Conservation (phyloP, 2,797 vertebrate genomes). For the Tapera naevia region DNA sequence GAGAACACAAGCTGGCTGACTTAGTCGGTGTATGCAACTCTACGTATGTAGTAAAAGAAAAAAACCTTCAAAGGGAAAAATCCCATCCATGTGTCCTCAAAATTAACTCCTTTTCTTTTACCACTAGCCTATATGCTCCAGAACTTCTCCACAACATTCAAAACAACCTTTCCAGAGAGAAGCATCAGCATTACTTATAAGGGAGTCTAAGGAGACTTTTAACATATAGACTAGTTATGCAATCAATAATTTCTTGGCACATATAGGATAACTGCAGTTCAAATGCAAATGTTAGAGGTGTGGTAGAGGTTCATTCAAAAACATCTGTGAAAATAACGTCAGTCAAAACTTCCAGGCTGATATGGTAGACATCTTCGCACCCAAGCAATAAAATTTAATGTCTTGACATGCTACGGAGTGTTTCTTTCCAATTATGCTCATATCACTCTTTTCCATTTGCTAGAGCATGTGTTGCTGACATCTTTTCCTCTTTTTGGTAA, state of each 20-base stretch:
- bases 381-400: neutral
- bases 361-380: neutral
- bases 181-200: neutral
- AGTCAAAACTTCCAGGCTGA: neutral
- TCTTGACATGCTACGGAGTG: neutral
- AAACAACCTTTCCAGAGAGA: neutral
- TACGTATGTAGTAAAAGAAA: neutral
- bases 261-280: neutral
- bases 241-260: neutral
- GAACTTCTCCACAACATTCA: neutral
- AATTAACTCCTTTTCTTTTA: neutral
- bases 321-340: neutral
- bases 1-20: neutral
- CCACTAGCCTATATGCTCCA: neutral
- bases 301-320: neutral
- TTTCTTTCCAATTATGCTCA: neutral
- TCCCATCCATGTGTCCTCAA: neutral
- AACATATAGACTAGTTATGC: neutral
- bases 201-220: neutral
- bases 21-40: neutral
- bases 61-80: neutral
- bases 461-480: neutral
- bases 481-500: neutral
- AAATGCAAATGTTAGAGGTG: neutral
- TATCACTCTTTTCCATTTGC: neutral